Evolutionary conservation across 2,888 invertebrate genomes (phyloP).

Genomic region (Conomelus anceps): DNA sequence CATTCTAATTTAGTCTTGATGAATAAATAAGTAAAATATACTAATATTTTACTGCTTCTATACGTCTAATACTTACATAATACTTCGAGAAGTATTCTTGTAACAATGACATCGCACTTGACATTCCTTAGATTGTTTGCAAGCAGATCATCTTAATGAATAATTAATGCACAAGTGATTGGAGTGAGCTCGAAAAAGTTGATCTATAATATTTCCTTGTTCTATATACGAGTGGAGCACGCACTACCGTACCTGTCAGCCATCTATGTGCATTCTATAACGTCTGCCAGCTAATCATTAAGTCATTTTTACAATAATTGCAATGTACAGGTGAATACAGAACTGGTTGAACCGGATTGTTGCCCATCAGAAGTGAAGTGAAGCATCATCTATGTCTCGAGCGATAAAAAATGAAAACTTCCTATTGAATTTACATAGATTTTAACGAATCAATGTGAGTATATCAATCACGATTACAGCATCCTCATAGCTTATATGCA

Average conservation of each 20-base stretch:
- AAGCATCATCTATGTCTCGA: neutral
- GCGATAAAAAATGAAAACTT: neutral
- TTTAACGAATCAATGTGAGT: neutral
- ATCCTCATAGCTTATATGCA: neutral
- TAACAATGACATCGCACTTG: neutral
- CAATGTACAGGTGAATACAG: neutral
- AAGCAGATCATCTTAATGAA: neutral
- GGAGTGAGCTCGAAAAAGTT: neutral
- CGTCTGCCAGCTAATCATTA: neutral
- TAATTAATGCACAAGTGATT: neutral
- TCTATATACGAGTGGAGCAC: neutral
- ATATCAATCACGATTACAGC: neutral
- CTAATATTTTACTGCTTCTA: no score
- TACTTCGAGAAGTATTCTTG: neutral
- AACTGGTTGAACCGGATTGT: neutral
- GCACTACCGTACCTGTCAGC: no score
- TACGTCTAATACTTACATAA: neutral
- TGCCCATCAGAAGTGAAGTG: neutral
- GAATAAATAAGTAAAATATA: no score
- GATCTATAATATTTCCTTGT: neutral
- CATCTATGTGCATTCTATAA: no score
- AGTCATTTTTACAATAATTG: neutral
- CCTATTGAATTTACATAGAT: neutral
- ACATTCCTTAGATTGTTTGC: neutral
- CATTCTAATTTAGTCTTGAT: no score